phyloP scores from a whole-genome alignment of 2,797 vertebrate species.

The Brachyrhaphis roseni region DNA sequence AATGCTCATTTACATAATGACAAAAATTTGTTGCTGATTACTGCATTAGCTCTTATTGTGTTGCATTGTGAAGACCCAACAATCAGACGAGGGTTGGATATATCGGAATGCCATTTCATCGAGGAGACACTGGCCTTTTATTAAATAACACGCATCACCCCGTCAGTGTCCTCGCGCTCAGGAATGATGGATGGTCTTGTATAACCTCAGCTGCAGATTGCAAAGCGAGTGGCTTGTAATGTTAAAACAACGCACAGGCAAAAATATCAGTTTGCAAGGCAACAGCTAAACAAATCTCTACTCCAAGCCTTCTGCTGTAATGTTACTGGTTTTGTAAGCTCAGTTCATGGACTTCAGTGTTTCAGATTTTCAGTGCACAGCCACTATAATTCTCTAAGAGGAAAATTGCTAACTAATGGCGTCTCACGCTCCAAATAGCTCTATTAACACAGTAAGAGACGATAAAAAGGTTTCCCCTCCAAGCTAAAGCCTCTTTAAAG shows the following conservation, averaged over 20 bases:
- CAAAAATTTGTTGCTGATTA: conserved; percentile 15
- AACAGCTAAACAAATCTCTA: not conserved
- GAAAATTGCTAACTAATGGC: conserved; percentile 13
- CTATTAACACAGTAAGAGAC: conserved; percentile 8
- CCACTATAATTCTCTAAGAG: conserved; percentile 4
- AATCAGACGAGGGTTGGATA: conserved; percentile 23
- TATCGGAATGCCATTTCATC: conserved; percentile 60
- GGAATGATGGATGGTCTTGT: conserved; percentile 47
- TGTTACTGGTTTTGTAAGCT: not conserved
- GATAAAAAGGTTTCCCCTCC: conserved; percentile 14
- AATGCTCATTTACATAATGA: conserved; percentile 18
- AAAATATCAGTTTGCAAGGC: not conserved
- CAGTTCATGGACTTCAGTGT: not conserved
- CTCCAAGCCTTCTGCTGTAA: not conserved
- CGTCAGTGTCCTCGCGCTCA: conserved; percentile 32
- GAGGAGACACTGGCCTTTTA: conserved; percentile 62
- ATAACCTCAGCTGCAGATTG: conserved; percentile 20
- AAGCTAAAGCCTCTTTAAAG: conserved; percentile 17
- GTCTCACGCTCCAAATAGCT: conserved; percentile 1
- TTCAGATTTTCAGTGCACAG: not conserved
- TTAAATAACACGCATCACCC: conserved; percentile 58
- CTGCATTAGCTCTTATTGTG: conserved; percentile 15
- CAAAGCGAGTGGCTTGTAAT: conserved; percentile 15
- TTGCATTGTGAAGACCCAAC: conserved; percentile 5
- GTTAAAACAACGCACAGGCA: not conserved